Evolutionary conservation across 2,888 invertebrate genomes (phyloP).

Genomic region (Margaritifera margaritifera): DNA sequence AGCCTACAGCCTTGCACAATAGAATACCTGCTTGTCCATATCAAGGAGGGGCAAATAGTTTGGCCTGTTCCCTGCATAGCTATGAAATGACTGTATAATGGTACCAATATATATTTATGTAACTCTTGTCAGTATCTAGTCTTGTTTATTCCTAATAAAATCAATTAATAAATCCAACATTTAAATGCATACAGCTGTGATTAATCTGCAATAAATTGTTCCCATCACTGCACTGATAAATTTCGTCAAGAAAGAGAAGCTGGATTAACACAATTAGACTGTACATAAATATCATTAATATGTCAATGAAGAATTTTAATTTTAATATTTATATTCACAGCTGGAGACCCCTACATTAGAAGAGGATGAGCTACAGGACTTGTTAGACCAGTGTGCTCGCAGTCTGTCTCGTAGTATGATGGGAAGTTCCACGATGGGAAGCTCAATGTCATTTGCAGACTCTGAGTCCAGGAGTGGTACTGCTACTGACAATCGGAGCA

Average conservation of each 20-base stretch:
- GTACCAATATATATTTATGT: no score
- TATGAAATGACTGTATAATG: no score
- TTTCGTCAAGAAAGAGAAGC: no score
- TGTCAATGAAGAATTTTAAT: not conserved
- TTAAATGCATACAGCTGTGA: not conserved
- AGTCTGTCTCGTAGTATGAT: slow-evolving; percentile 55
- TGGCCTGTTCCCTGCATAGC: no score
- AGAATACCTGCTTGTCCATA: no score
- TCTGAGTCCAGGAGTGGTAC: slow-evolving; percentile 37
- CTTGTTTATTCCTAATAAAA: no score
- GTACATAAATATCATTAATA: not conserved
- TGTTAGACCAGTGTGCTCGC: slow-evolving; percentile 67
- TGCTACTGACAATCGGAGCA: slow-evolving; percentile 8
- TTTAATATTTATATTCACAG: slow-evolving; percentile 24
- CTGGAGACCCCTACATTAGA: slow-evolving; percentile 57
- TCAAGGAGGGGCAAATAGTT: no score
- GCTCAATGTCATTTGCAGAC: slow-evolving; percentile 42
- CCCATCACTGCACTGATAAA: no score
- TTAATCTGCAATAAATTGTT: not conserved
- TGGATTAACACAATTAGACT: no score
- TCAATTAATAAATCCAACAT: not conserved
- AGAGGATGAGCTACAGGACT: slow-evolving; percentile 59
- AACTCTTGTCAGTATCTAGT: no score
- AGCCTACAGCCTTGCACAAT: no score
- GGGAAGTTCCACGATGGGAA: slow-evolving; percentile 29